phyloP scores from a whole-genome alignment of 2,113 vertebrate species.

The Zosterops borbonicus region DNA sequence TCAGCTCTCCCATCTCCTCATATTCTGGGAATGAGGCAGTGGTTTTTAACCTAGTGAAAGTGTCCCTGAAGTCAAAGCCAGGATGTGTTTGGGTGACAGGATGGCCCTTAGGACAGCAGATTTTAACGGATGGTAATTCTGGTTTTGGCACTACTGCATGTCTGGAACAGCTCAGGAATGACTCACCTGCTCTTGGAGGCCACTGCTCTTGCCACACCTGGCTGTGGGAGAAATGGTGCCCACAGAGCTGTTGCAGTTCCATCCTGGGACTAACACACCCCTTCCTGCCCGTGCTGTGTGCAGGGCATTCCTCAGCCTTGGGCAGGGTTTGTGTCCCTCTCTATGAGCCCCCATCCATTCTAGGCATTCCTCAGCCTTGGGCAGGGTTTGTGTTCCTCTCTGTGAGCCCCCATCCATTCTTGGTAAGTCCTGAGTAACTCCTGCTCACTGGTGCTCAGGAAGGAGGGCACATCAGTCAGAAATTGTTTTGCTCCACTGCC shows the following conservation, averaged over 20 bases:
- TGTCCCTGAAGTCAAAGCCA: background rate
- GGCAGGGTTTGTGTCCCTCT: background rate
- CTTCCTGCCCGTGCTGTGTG: fast-evolving
- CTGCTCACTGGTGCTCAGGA: background rate
- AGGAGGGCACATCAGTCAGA: background rate
- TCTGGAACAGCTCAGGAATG: background rate
- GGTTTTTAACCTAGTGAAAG: background rate
- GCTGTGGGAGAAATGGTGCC: background rate
- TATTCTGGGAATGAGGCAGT: too few relatives aligned
- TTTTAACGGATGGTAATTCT: background rate
- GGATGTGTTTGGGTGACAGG: background rate
- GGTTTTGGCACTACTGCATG: fast-evolving
- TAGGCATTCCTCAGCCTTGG: too few relatives aligned
- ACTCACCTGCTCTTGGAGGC: background rate
- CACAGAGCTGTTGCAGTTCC: background rate
- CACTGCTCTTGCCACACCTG: background rate
- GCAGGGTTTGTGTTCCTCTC: background rate
- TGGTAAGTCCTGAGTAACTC: background rate
- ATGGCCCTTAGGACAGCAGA: background rate
- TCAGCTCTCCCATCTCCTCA: background rate
- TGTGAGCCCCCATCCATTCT: background rate
- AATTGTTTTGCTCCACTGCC: background rate
- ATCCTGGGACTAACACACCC: background rate
- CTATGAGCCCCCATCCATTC: background rate
- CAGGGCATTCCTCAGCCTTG: fast-evolving